A percentile compares a stretch with the other conserved stretches of the same genome.
Evolutionary conservation across 2,888 invertebrate species (phyloP).

Genomic region (Cordilura impudica): DNA sequence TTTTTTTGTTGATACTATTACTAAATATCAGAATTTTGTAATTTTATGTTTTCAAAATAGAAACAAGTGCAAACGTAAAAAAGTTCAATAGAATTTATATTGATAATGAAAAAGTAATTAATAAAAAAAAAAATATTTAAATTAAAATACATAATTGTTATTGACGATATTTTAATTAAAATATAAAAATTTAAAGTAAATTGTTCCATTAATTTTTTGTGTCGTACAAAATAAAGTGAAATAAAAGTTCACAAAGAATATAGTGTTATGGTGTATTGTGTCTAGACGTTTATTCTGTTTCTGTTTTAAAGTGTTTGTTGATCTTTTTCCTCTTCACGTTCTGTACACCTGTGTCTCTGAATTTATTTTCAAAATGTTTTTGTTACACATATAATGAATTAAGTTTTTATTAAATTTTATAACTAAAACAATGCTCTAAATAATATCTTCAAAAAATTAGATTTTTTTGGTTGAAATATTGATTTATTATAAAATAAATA

Average conservation of each 20-base stretch:
- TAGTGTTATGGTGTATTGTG: background rate
- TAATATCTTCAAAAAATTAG: too few species aligned
- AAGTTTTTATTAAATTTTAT: too few species aligned
- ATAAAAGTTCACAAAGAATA: background rate
- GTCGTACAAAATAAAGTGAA: background rate
- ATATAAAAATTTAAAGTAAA: background rate
- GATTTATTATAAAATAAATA: too few species aligned
- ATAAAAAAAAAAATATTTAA: background rate
- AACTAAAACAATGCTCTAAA: too few species aligned
- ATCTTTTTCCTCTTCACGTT: background rate
- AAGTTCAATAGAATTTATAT: background rate
- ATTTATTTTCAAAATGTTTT: too few species aligned
- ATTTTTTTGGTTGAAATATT: too few species aligned
- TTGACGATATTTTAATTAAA: background rate
- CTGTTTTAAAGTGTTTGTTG: background rate
- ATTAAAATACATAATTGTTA: background rate
- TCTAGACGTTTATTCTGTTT: background rate
- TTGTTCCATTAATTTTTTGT: background rate
- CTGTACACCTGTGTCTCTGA: too few species aligned
- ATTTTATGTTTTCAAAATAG: background rate
- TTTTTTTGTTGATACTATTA: background rate
- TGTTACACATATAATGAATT: too few species aligned
- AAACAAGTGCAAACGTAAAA: background rate
- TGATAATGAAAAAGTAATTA: background rate
- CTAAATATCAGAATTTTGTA: background rate